Conservation (phyloP, 2,888 invertebrate genomes). For the Leucania comma region DNA sequence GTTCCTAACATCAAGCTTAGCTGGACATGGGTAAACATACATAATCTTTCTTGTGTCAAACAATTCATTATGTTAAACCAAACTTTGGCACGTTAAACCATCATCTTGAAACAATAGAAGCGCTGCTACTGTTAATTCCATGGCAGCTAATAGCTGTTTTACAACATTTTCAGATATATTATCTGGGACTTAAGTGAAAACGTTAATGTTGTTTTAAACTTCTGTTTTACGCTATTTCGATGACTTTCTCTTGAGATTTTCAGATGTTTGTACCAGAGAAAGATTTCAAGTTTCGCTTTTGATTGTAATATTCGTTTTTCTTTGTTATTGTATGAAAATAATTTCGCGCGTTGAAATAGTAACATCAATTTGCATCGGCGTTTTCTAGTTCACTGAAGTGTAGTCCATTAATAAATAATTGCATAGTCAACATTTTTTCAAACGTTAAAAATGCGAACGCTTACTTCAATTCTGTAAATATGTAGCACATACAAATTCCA, state of each 20-base stretch:
- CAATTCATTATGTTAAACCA: conserved; percentile 12
- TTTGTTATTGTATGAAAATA: conserved; percentile 9
- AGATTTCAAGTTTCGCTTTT: conserved; percentile 9
- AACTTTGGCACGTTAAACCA: conserved; percentile 9
- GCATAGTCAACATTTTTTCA: not conserved
- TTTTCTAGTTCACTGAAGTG: not conserved
- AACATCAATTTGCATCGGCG: not conserved
- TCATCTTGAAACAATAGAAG: conserved; percentile 37
- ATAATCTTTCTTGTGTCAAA: conserved; percentile 14
- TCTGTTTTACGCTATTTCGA: conserved; percentile 23
- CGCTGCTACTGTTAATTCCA: conserved; percentile 1
- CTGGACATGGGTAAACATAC: conserved; percentile 17
- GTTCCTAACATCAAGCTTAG: not conserved
- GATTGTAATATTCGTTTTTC: conserved; percentile 12
- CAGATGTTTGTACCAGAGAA: conserved; percentile 13
- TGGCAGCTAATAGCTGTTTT: conserved; percentile 22
- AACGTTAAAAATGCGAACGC: conserved; percentile 31
- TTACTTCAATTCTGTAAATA: conserved; percentile 11
- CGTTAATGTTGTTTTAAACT: conserved; percentile 55
- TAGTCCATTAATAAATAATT: conserved; percentile 3
- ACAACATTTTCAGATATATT: conserved; percentile 29
- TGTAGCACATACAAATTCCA: conserved; percentile 27
- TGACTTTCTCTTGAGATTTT: conserved; percentile 48
- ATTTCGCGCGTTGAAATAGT: conserved; percentile 1
- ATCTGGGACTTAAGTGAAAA: conserved; percentile 46